These are phyloP conservation scores for Holothuria glaberrima DNA, from an alignment of 35 echinoderm and acorn worm genomes.

Conservation along the genomic window DNA sequence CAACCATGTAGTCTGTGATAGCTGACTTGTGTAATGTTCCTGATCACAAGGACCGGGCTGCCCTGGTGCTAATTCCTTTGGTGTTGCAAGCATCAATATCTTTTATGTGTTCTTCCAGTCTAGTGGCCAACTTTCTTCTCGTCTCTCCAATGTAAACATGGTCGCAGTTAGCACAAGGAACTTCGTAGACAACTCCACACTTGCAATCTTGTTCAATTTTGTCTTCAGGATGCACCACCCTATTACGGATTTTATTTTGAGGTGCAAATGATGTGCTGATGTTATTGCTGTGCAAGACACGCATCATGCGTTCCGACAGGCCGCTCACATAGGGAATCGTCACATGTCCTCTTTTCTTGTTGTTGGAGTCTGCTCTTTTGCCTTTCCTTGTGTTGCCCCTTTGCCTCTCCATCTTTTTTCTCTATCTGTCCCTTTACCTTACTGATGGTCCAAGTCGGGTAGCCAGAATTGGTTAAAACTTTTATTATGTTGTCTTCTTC, in stretches of 20 bases:
- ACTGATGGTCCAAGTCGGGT: not conserved
- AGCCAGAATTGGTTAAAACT: too few relatives aligned
- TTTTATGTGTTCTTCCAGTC: not conserved
- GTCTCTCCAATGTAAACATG: not conserved
- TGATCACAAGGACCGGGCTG: not conserved
- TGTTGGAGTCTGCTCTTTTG: not conserved
- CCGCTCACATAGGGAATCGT: not conserved
- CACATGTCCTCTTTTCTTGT: not conserved
- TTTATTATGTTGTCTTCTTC: not conserved
- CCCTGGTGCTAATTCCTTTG: not conserved
- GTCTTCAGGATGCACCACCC: not conserved
- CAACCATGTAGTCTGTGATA: not conserved
- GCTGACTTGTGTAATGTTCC: too few relatives aligned
- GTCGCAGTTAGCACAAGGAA: too few relatives aligned
- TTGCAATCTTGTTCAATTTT: not conserved
- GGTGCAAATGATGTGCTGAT: not conserved
- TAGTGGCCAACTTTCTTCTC: constrained; percentile 1
- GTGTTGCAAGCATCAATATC: not conserved
- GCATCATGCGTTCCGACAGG: not conserved
- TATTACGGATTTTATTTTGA: not conserved
- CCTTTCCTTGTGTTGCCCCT: not conserved
- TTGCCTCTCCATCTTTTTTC: not conserved
- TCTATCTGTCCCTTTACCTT: not conserved
- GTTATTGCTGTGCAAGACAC: not conserved
- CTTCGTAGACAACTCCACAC: constrained; percentile 1